A percentile compares a stretch with the other conserved stretches of the same genome.
Evolutionary conservation across 2,888 invertebrate species (phyloP).

Genomic region (Cephonodes hylas): DNA sequence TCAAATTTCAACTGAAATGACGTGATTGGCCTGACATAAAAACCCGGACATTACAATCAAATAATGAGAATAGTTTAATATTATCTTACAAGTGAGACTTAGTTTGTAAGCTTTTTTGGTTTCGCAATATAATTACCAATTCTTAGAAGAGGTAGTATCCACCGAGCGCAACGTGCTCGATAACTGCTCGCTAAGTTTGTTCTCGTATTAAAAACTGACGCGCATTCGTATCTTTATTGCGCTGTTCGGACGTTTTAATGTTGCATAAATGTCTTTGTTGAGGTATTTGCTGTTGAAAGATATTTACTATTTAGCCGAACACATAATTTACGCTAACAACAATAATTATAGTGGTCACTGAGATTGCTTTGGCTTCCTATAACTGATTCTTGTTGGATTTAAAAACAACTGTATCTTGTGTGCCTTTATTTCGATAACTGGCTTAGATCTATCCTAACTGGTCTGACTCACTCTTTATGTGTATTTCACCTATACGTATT

Average conservation of each 20-base stretch:
- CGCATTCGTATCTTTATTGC: background rate
- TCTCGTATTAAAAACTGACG: background rate
- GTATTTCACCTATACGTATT: background rate
- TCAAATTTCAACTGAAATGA: conserved; percentile 39
- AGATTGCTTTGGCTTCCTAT: no score
- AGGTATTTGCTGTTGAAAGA: background rate
- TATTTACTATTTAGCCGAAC: no score
- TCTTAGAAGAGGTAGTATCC: conserved; percentile 5
- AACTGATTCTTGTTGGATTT: background rate
- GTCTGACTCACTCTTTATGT: background rate
- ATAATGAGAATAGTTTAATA: conserved; percentile 11
- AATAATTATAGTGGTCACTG: no score
- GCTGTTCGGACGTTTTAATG: background rate
- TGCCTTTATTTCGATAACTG: no score
- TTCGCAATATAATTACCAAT: conserved; percentile 11
- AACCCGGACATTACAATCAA: conserved; percentile 45
- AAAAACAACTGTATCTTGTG: background rate
- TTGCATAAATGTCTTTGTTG: background rate
- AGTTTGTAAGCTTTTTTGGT: conserved; percentile 14
- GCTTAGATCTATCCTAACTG: no score
- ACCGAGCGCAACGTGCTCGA: background rate
- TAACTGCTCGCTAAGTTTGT: background rate
- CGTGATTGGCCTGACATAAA: conserved; percentile 44
- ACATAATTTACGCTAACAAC: no score
- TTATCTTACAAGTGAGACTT: conserved; percentile 12